These are phyloP conservation scores for Poliocrania exsul DNA, from an alignment of 2,797 vertebrate species.

Conservation along the genomic window DNA sequence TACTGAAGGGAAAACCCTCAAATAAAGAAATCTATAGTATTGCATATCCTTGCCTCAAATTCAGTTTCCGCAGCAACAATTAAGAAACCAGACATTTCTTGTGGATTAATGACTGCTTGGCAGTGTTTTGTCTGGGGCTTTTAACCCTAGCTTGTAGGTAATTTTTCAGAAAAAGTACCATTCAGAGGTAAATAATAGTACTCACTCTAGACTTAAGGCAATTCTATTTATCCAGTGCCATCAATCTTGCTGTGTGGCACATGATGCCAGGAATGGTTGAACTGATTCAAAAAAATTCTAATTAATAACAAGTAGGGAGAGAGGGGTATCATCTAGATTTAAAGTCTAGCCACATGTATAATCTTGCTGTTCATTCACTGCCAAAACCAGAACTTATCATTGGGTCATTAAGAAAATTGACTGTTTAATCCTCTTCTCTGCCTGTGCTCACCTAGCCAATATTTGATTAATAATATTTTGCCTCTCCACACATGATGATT, in stretches of 20 bases:
- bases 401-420: not conserved
- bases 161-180: slow-evolving; percentile 61
- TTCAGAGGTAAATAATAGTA: slow-evolving; percentile 45
- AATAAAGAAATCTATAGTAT: slow-evolving; percentile 9
- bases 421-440: slow-evolving; percentile 7
- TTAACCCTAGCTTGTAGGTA: slow-evolving; percentile 52
- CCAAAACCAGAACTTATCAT: not conserved
- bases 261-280: not conserved
- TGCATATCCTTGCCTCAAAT: not conserved
- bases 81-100: slow-evolving; percentile 34
- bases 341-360: not conserved
- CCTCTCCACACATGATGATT: slow-evolving; percentile 7
- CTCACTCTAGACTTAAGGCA: slow-evolving; percentile 9
- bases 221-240: slow-evolving; percentile 12
- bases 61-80: slow-evolving; percentile 43
- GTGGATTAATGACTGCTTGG: slow-evolving; percentile 48
- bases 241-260: not conserved
- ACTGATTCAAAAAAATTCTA: not conserved
- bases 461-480: slow-evolving; percentile 45
- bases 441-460: not conserved
- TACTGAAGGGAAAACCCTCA: slow-evolving; percentile 5
- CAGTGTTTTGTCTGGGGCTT: slow-evolving; percentile 43
- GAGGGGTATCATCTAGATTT: not conserved
- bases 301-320: slow-evolving; percentile 19
- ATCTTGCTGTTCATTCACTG: not conserved